These are phyloP conservation scores for Tetrao urogallus DNA, from an alignment of 2,113 vertebrate species.

Conservation along the genomic window DNA sequence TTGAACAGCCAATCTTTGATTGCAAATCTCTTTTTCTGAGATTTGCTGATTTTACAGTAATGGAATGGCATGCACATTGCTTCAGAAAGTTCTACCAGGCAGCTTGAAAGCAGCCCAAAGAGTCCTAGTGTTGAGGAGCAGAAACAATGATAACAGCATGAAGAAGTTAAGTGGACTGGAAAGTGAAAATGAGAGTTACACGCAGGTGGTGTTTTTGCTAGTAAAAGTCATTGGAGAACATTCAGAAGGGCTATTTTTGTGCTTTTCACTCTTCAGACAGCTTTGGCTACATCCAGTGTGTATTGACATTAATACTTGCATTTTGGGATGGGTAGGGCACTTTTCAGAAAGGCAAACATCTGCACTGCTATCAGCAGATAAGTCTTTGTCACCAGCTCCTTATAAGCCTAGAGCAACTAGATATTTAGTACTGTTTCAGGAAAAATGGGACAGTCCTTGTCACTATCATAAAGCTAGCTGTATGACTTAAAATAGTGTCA, in stretches of 20 bases:
- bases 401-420: neutral
- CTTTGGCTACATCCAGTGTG: neutral
- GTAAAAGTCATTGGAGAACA: neutral
- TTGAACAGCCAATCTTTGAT: neutral
- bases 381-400: neutral
- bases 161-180: slow-evolving; percentile 26
- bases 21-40: neutral
- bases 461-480: neutral
- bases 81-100: neutral
- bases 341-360: neutral
- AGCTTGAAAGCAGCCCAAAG: neutral
- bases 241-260: neutral
- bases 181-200: slow-evolving; percentile 25
- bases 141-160: neutral
- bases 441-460: neutral
- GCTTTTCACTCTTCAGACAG: neutral
- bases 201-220: neutral
- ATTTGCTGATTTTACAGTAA: neutral
- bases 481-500: neutral
- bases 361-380: neutral
- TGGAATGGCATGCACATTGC: neutral
- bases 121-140: neutral
- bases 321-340: neutral
- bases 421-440: neutral
- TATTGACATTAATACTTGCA: neutral